Base-by-base conservation (phyloP, 2,888 invertebrate species). In the Caenorhabditis auriculariae region DNA sequence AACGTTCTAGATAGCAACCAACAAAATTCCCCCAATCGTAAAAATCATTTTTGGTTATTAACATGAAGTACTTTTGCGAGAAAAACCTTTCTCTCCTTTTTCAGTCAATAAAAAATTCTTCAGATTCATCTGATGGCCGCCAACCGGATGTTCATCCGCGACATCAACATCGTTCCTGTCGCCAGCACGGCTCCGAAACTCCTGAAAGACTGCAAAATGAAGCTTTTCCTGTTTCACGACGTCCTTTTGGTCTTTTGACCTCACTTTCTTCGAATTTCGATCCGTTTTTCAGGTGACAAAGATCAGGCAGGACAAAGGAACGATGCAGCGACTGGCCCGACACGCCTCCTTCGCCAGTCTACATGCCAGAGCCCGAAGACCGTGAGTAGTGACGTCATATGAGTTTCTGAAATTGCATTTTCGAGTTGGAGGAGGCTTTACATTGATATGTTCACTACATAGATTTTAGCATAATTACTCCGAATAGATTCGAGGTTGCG, bases 181-280 rank as follows among this genome's bases (percentile, higher is more conserved):
- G 54, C 58, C 17, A 54, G 54, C 29, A 55, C 63, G 19, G 35
- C 44, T 2, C 43, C 32, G 12, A 45, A 54, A 5, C 45, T 63
- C 65, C 90, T 91, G 17, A 88, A 91, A 72, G 93, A 93, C 49
- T 89, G 90, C 83, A 88, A 88, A 70, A 86, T 96, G 63, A 88
- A 91, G 69, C 85, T 96, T 69, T 93, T 93, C 83, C 86, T 96
- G 27, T 96, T 96, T 84, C 91, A 91, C 37, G 95, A 96, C 84
- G 90, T 90, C 60, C 87, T 95, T 82, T 93, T 93, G 86, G 91
- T 95, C 79, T 69, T 78, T 60, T 19, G n/a, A 41, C 24, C 24
- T 7, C 4, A 3, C 4, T 3, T 28, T 2, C 9, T 12, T 6
- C 17, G 29, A 47, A 37, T 28, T 32, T 28, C 15, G 21, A 47